Conservation (phyloP, 2,113 vertebrate genomes). For the Pseudolaguvia tuberculata region DNA sequence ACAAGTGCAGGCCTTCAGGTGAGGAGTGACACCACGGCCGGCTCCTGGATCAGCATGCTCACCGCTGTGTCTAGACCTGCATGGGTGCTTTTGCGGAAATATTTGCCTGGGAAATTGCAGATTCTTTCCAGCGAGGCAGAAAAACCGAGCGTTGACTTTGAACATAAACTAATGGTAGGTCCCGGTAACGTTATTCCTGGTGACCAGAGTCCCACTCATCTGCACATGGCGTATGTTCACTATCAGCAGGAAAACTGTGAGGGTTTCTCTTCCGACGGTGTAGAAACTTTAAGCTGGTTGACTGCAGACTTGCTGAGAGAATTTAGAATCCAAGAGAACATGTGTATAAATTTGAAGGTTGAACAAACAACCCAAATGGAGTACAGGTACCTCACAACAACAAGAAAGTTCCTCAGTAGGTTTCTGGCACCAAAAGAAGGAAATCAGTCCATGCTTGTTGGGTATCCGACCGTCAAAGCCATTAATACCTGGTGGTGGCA, state of each 20-base stretch:
- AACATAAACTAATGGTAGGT: conserved; percentile 44
- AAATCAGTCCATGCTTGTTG: conserved; percentile 12
- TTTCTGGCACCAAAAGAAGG: conserved; percentile 36
- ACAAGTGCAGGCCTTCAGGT: not conserved
- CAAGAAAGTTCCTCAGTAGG: conserved; percentile 49
- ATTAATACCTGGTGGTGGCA: conserved; percentile 50
- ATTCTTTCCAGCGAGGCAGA: not conserved
- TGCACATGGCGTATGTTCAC: conserved; percentile 43
- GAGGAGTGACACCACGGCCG: conserved; percentile 51
- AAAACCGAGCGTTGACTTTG: conserved; percentile 34
- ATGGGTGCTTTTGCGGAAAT: conserved; percentile 57
- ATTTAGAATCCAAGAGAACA: conserved; percentile 40
- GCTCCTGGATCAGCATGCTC: conserved; percentile 64
- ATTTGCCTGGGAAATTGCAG: conserved; percentile 49
- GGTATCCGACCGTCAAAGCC: not conserved
- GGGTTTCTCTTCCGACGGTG: not conserved
- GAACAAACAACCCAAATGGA: conserved; percentile 30
- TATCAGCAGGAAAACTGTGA: conserved; percentile 42
- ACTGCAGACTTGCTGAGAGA: conserved; percentile 52
- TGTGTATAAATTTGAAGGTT: conserved; percentile 20
- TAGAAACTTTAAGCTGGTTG: conserved; percentile 47
- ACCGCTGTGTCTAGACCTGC: conserved; percentile 65
- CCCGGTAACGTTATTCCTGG: conserved; percentile 51
- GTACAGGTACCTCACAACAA: conserved; percentile 30
- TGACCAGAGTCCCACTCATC: conserved; percentile 23